Evolutionary conservation across 1,140 invertebrate genomes (phyloP).

Genomic region (Diachasma alloeum): DNA sequence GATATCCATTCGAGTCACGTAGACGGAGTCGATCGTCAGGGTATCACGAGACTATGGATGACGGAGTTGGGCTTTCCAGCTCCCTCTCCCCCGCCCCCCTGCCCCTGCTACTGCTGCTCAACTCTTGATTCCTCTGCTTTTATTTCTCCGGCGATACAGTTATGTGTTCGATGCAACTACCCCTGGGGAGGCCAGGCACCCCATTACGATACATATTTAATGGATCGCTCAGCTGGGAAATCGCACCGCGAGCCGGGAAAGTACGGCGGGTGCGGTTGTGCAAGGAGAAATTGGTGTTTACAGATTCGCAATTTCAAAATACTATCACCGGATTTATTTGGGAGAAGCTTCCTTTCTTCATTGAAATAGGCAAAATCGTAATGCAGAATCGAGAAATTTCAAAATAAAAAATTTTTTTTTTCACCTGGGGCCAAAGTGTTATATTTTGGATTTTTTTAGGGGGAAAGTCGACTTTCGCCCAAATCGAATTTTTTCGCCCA

Average conservation of each 20-base stretch:
- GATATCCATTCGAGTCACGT: conserved; percentile 30
- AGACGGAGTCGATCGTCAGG: conserved; percentile 23
- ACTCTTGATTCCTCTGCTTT: not conserved
- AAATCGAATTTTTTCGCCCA: no score
- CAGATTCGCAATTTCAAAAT: not conserved
- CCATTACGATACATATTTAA: conserved; percentile 31
- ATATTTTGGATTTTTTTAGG: no score
- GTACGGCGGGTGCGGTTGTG: not conserved
- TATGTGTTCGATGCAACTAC: not conserved
- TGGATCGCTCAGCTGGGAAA: conserved; percentile 28
- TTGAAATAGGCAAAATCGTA: no score
- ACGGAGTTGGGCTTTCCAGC: not conserved
- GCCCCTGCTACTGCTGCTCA: not conserved
- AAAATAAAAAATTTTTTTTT: no score
- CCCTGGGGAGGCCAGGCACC: not conserved
- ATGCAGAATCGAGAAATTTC: no score
- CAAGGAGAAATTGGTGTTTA: not conserved
- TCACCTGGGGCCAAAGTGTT: no score
- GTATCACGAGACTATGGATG: conserved; percentile 7
- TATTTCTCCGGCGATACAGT: not conserved
- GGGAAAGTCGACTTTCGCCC: no score
- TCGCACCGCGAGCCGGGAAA: not conserved
- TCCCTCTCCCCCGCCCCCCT: not conserved
- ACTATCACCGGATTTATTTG: not conserved
- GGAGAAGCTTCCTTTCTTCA: no score